A percentile compares a stretch with the other conserved stretches of the same genome.
phyloP scores from a whole-genome alignment of 2,888 invertebrate species.

The Ennomos erosarius region DNA sequence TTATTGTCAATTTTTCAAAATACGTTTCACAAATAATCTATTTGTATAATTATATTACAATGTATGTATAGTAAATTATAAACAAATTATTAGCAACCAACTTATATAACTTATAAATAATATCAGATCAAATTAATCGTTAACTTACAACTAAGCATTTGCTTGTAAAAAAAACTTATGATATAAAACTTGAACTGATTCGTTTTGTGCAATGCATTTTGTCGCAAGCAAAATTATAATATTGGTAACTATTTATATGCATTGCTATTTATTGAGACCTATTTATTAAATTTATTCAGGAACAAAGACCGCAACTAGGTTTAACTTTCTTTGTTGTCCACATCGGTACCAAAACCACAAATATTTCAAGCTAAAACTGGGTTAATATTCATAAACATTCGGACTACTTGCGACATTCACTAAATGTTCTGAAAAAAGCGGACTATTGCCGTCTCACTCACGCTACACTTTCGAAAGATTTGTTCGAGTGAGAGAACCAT shows the following conservation, averaged over 20 bases:
- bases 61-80: constrained; percentile 42
- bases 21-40: constrained; percentile 61
- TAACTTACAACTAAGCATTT: constrained; percentile 47
- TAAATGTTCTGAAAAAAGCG: too few species aligned
- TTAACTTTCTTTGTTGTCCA: background rate
- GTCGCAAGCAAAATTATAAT: constrained; percentile 50
- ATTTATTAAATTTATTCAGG: background rate
- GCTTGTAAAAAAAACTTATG: constrained; percentile 47
- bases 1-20: constrained; percentile 80
- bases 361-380: constrained; percentile 3
- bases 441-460: too few species aligned
- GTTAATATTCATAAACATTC: constrained; percentile 10
- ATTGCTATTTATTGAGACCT: constrained; percentile 28
- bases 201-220: constrained; percentile 61
- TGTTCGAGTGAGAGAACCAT: too few species aligned
- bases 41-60: constrained; percentile 52
- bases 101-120: constrained; percentile 43
- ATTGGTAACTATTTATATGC: constrained; percentile 58
- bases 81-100: constrained; percentile 41
- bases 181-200: constrained; percentile 59
- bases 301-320: background rate
- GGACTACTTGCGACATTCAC: too few species aligned
- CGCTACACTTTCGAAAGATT: too few species aligned
- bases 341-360: too few species aligned
- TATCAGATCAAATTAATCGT: constrained; percentile 60